A percentile compares a stretch with the other conserved stretches of the same genome.
Conservation (phyloP, 2,888 invertebrate species). For the Macrosoma leucophasiata region DNA sequence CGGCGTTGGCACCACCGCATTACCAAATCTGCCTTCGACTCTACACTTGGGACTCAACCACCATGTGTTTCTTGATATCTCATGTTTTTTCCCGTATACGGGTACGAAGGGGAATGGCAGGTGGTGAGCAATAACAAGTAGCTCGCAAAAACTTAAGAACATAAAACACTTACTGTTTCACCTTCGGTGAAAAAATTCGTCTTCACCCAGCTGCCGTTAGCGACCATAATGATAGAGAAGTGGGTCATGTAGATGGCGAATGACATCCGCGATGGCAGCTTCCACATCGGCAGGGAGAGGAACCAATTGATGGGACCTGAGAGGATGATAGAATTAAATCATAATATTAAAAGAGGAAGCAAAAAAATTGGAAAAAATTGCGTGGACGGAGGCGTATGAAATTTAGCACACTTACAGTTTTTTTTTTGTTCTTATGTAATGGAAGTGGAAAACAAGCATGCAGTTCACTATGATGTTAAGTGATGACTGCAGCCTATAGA, state of each 20-base stretch:
- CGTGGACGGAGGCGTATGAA: no score
- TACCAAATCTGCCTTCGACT: no score
- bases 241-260: conserved; percentile 74
- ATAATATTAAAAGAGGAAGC: neutral
- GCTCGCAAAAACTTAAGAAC: no score
- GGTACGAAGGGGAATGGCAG: no score
- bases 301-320: conserved; percentile 58
- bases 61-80: no score
- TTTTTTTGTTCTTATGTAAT: neutral
- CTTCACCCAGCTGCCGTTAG: conserved; percentile 42
- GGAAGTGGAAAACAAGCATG: no score
- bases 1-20: no score
- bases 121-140: no score
- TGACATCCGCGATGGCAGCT: conserved; percentile 68
- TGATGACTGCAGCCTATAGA: no score
- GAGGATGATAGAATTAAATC: neutral
- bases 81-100: no score
- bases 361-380: neutral
- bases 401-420: neutral
- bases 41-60: no score
- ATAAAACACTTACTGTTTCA: conserved; percentile 44
- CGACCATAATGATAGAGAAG: conserved; percentile 45
- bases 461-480: no score
- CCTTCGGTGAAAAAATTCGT: conserved; percentile 40
- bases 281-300: conserved; percentile 63